Evolutionary conservation across 2,888 invertebrate species (phyloP).

Genomic region (Agriopis aurantiaria): DNA sequence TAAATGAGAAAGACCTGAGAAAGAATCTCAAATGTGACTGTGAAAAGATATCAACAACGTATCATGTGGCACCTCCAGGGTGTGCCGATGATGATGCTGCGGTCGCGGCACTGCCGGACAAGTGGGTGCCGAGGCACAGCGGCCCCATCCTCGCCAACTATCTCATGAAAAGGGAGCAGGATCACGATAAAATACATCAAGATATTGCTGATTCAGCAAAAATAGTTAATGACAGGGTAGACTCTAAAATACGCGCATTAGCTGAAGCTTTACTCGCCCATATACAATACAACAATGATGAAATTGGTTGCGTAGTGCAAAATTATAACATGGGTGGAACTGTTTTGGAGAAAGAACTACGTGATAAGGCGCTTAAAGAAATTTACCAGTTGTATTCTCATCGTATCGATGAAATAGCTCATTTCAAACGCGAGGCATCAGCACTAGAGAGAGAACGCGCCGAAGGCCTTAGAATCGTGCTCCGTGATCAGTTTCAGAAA

Average conservation of each 20-base stretch:
- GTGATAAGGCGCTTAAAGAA: slow-evolving; percentile 55
- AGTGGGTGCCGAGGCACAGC: slow-evolving; percentile 65
- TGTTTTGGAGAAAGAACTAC: slow-evolving; percentile 46
- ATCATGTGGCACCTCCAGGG: slow-evolving; percentile 54
- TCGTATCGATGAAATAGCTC: slow-evolving; percentile 56
- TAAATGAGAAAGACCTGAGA: neutral
- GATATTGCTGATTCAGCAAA: slow-evolving; percentile 55
- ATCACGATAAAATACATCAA: slow-evolving; percentile 55
- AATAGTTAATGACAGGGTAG: slow-evolving; percentile 59
- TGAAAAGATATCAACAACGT: slow-evolving; percentile 21
- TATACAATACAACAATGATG: slow-evolving; percentile 63
- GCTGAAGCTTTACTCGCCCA: slow-evolving; percentile 61
- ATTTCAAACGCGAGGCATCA: slow-evolving; percentile 64
- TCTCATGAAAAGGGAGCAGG: slow-evolving; percentile 62
- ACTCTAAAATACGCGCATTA: slow-evolving; percentile 61
- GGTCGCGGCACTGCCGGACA: slow-evolving; percentile 67
- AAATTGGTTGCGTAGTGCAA: slow-evolving; percentile 63
- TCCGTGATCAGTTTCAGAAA: slow-evolving; percentile 67
- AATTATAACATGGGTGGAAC: slow-evolving; percentile 36
- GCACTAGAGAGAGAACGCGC: slow-evolving; percentile 68
- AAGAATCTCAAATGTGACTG: slow-evolving; percentile 26
- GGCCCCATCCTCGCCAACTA: slow-evolving; percentile 68
- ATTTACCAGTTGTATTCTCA: slow-evolving; percentile 53
- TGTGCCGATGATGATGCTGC: slow-evolving; percentile 68
- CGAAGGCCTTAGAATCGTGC: slow-evolving; percentile 61